phyloP scores from a whole-genome alignment of 2,113 vertebrate species.

The Engystomops pustulosus region DNA sequence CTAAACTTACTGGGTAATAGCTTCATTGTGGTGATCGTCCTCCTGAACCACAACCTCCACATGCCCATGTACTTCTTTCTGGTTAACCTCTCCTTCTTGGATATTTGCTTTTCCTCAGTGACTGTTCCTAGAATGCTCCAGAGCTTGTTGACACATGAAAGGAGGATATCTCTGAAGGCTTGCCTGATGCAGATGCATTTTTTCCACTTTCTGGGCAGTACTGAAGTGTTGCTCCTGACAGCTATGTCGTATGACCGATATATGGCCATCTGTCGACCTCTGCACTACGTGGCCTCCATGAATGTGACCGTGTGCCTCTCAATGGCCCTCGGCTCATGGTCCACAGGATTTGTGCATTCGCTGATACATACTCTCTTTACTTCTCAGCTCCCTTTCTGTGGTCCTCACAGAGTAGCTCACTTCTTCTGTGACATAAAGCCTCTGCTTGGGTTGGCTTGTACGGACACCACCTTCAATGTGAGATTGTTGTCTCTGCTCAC shows the following conservation, averaged over 20 bases:
- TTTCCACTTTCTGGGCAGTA: background rate
- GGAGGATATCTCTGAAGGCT: background rate
- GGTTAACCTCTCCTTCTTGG: constrained; percentile 5
- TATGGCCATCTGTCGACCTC: constrained; percentile 47
- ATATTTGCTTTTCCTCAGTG: background rate
- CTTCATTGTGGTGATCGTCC: background rate
- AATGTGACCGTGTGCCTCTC: background rate
- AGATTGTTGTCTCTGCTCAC: background rate
- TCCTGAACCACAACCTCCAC: background rate
- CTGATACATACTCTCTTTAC: constrained; percentile 25
- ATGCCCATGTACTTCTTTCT: constrained; percentile 29
- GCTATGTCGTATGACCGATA: constrained; percentile 62
- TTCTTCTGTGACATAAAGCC: constrained; percentile 51
- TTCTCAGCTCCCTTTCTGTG: constrained; percentile 59
- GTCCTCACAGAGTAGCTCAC: constrained; percentile 9
- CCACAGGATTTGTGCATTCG: constrained; percentile 12
- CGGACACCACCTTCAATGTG: constrained; percentile 17
- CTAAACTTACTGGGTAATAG: background rate
- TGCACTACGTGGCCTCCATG: constrained; percentile 55
- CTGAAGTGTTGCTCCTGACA: constrained; percentile 4
- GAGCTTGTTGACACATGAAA: background rate
- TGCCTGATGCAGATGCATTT: constrained; percentile 22
- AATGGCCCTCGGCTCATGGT: constrained; percentile 1
- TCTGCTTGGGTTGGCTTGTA: constrained; percentile 4
- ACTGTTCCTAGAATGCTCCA: background rate